Base-by-base conservation (phyloP, 2,888 invertebrate species). In the Lithophane ornitopus region DNA sequence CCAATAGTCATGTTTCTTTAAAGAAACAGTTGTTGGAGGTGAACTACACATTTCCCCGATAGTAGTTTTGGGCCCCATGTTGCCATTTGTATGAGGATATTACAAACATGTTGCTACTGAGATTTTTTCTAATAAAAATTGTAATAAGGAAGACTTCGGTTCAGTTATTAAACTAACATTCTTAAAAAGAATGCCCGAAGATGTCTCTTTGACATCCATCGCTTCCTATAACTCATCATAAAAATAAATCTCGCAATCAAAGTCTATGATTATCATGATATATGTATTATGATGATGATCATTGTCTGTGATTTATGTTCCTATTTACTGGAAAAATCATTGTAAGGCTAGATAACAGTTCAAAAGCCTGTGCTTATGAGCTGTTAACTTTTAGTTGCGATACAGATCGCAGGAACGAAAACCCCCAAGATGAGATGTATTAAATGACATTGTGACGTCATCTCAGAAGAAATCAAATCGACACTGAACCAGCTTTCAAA, bases 61-160 rank as follows among this genome's bases (percentile, higher is more conserved):
- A 19, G 19, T n/a, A 9, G n/a, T 52, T 19, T 73, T 16, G 22
- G 26, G 16, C 8, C 34, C 14, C 34, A n/a, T 34, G 16, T 61
- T 74, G 8, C 26, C 26, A 73, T 71, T 34, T 74, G 34, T 54
- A 16, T 22, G 4, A 74, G 2, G 14, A 39, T 62, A 73, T 73
- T 62, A 22, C 7, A 34, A 61, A 44, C 7, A 1, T 6, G 16
- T 8, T 44, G 7, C n/a, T 16, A 8, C 3, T 54, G 11, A 44
- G 34, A 49, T 0, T 19, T 16, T 74, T 44, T 19, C 7, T 12
- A 46, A 46, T 16, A 59, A 59, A 19, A 19, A 19, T 11, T 19
- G 26, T 44, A 11, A 19, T 46, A 19, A 7, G 19, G 19, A 65
- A 46, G 26, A 28, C 12, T 12, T 65, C 12, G 3, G 8, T 19